Evolutionary conservation across 2,797 vertebrate species (phyloP).

Genomic region (Vespertilio murinus): DNA sequence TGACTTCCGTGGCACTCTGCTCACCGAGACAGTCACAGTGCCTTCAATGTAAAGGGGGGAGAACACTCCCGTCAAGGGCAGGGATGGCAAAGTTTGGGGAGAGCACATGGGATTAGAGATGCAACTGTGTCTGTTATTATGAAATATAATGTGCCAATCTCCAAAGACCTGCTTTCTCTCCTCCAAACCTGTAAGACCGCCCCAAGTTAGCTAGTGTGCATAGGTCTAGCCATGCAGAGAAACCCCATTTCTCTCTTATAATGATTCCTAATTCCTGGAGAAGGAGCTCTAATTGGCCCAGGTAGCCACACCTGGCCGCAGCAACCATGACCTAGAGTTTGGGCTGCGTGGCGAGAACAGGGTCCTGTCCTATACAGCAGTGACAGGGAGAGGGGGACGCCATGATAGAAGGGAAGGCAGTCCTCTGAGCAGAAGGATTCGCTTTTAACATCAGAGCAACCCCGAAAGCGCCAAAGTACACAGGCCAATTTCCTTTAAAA

Average conservation of each 20-base stretch:
- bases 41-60: not conserved
- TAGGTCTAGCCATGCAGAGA: not conserved
- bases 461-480: not conserved
- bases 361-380: not conserved
- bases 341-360: not conserved
- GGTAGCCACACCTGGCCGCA: not conserved
- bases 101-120: not conserved
- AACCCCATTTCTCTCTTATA: not conserved
- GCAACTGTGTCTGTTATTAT: not conserved
- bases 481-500: not conserved
- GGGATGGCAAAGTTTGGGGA: not conserved
- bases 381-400: not conserved
- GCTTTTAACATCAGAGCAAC: not conserved
- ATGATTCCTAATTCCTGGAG: not conserved
- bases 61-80: not conserved
- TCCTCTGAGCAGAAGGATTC: not conserved
- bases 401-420: not conserved
- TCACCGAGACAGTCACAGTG: not conserved
- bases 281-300: not conserved
- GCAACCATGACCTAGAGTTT: not conserved
- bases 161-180: not conserved
- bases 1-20: accelerated
- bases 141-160: not conserved
- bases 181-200: not conserved
- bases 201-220: not conserved